A percentile compares a stretch with the other conserved stretches of the same genome.
Conservation (phyloP, 2,797 vertebrate genomes). For the Cheirogaleus major region DNA sequence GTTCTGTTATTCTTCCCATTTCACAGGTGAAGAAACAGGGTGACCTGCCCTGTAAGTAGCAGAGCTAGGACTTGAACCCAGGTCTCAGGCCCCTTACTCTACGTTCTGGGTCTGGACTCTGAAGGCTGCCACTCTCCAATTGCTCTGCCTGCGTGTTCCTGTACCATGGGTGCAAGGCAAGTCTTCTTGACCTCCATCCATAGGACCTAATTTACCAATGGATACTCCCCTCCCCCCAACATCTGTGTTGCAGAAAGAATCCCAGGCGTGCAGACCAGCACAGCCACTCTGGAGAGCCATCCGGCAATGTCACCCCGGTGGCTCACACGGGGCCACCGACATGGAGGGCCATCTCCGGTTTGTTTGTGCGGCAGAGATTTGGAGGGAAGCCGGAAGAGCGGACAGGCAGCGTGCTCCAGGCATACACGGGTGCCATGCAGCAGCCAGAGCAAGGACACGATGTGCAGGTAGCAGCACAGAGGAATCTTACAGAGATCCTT, state of each 20-base stretch:
- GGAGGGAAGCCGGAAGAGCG: not conserved
- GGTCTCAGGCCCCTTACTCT: not conserved
- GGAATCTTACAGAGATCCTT: not conserved
- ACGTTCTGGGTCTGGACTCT: not conserved
- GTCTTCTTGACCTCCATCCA: not conserved
- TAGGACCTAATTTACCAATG: not conserved
- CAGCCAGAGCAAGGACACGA: not conserved
- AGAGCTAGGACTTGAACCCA: not conserved
- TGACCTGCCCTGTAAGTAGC: not conserved
- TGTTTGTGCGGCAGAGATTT: not conserved
- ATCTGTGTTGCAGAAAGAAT: not conserved
- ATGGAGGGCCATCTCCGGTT: not conserved
- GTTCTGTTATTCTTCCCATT: not conserved
- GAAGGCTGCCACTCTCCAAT: not conserved
- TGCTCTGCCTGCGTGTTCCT: not conserved
- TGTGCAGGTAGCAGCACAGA: rapidly evolving
- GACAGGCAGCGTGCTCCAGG: not conserved
- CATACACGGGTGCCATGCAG: rapidly evolving
- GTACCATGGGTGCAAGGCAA: not conserved
- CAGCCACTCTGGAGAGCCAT: not conserved
- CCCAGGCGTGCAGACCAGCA: not conserved
- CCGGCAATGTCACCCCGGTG: not conserved
- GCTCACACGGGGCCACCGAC: not conserved
- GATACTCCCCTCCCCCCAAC: not conserved
- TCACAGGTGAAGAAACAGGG: not conserved